Conservation (phyloP, 2,113 vertebrate species). For the Hoplias malabaricus region DNA sequence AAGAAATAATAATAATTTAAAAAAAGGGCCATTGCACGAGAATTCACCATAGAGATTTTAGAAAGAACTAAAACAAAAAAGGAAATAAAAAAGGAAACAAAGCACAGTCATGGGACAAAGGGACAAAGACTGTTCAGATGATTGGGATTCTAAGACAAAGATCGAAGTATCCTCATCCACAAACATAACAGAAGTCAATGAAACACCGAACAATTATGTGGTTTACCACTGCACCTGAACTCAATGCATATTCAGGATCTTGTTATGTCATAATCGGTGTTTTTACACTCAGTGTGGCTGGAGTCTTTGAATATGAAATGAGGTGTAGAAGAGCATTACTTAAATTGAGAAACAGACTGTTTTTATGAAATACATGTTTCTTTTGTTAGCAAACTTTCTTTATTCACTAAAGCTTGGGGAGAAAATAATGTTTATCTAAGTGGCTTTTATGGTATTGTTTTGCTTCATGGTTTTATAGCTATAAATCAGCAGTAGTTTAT, state of each 20-base stretch:
- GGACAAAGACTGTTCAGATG: slow-evolving; percentile 50
- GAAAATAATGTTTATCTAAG: no score
- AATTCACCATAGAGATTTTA: slow-evolving; percentile 26
- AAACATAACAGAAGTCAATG: slow-evolving; percentile 58
- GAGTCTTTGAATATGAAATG: slow-evolving; percentile 7
- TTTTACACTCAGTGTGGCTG: slow-evolving; percentile 17
- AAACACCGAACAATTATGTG: slow-evolving; percentile 47
- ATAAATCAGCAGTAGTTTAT: no score
- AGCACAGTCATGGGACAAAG: slow-evolving; percentile 38
- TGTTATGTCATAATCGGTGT: slow-evolving; percentile 22
- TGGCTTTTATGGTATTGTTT: no score
- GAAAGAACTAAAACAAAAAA: slow-evolving; percentile 28
- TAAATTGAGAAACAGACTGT: slow-evolving; percentile 29
- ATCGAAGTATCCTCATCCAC: slow-evolving; percentile 49
- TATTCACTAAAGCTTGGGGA: no score
- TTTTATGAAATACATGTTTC: slow-evolving; percentile 11
- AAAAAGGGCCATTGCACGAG: slow-evolving; percentile 27
- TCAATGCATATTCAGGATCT: slow-evolving; percentile 49
- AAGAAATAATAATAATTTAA: slow-evolving; percentile 66
- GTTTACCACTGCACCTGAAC: slow-evolving; percentile 66
- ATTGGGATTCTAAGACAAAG: slow-evolving; percentile 44
- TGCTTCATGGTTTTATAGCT: no score
- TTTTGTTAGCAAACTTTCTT: no score
- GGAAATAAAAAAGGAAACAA: slow-evolving; percentile 29
- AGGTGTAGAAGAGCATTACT: slow-evolving; percentile 11